Evolutionary conservation across 2,113 vertebrate species (phyloP).

Genomic region (Pagrus major): DNA sequence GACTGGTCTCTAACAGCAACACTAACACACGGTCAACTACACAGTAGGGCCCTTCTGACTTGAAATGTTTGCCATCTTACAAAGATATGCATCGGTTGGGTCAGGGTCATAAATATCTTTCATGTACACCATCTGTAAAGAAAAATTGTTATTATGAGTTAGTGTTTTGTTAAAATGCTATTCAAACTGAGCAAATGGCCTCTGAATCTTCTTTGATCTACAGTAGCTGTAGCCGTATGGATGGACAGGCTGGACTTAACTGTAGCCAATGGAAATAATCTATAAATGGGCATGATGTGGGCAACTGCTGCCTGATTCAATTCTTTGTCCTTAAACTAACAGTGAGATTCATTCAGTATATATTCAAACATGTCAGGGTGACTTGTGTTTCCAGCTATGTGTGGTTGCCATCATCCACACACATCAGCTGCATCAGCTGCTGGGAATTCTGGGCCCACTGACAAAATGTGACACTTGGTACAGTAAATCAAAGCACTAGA

Average conservation of each 20-base stretch:
- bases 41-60: background rate
- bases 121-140: background rate
- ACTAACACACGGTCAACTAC: slow-evolving; percentile 2
- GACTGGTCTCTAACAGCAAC: slow-evolving; percentile 14
- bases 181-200: slow-evolving; percentile 22
- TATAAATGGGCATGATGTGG: slow-evolving; percentile 29
- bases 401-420: slow-evolving; percentile 42
- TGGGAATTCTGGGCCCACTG: slow-evolving; percentile 59
- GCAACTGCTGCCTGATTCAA: slow-evolving; percentile 22
- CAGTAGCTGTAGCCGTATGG: background rate
- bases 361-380: slow-evolving; percentile 43
- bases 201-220: slow-evolving; percentile 20
- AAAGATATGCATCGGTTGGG: background rate
- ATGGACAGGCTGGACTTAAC: background rate
- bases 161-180: background rate
- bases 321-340: slow-evolving; percentile 22
- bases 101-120: background rate
- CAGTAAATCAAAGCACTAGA: slow-evolving; percentile 36
- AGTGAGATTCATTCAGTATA: slow-evolving; percentile 29
- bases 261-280: slow-evolving; percentile 14
- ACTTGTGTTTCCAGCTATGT: slow-evolving; percentile 65
- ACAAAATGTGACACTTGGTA: slow-evolving; percentile 62
- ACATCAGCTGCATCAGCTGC: slow-evolving; percentile 61
- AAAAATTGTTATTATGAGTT: background rate
- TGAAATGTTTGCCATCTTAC: slow-evolving; percentile 7